These are phyloP conservation scores for Gobio gobio DNA, from an alignment of 2,113 vertebrate genomes.

Conservation along the genomic window DNA sequence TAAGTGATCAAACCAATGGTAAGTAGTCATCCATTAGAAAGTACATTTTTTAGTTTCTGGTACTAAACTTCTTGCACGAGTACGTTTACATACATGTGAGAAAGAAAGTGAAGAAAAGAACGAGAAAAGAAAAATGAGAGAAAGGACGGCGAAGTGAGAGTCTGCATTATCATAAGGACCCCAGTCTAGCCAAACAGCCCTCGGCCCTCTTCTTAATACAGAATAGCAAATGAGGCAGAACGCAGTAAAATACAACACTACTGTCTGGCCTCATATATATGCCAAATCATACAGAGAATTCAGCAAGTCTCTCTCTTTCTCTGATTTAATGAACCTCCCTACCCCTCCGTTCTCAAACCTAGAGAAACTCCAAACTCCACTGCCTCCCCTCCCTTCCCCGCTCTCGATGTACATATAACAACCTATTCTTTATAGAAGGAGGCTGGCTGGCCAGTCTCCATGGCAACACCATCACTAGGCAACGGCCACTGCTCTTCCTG, in stretches of 20 bases:
- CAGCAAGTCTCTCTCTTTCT: constrained; percentile 60
- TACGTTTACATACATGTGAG: constrained; percentile 1
- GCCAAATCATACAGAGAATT: constrained; percentile 84
- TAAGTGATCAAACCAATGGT: too few relatives aligned
- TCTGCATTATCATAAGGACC: constrained; percentile 62
- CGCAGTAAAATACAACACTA: constrained; percentile 71
- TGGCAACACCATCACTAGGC: constrained; percentile 84
- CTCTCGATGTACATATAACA: constrained; percentile 78
- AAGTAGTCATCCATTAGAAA: too few relatives aligned
- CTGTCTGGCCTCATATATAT: constrained; percentile 81
- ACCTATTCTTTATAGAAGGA: constrained; percentile 78
- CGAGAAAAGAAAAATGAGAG: constrained; percentile 30
- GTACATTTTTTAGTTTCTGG: neutral
- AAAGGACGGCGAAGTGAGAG: constrained; percentile 49
- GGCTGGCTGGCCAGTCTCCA: constrained; percentile 79
- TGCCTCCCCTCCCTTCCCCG: constrained; percentile 61
- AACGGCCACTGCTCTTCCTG: constrained; percentile 77
- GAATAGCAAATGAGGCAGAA: constrained; percentile 79
- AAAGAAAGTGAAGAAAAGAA: constrained; percentile 23
- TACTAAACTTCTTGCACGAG: constrained; percentile 4
- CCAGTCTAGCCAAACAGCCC: constrained; percentile 72
- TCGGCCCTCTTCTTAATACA: constrained; percentile 71
- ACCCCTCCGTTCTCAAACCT: constrained; percentile 43
- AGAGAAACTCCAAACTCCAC: constrained; percentile 56
- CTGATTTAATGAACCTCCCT: constrained; percentile 40